A percentile compares a stretch with the other conserved stretches of the same genome.
phyloP scores from a whole-genome alignment of 2,113 vertebrate species.

The Onychostoma macrolepis region DNA sequence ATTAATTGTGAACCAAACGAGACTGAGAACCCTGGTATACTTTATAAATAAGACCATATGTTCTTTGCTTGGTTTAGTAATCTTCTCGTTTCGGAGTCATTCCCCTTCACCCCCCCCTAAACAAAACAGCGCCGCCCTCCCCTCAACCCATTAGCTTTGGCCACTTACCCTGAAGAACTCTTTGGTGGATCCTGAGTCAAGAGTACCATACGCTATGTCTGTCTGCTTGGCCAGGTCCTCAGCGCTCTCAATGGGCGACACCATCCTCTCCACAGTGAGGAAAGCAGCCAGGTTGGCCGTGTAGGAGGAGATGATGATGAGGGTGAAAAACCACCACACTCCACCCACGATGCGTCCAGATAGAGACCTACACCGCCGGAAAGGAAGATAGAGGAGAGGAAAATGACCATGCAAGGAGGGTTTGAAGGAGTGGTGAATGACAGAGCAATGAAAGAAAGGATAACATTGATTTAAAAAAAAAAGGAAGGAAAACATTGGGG shows the following conservation, averaged over 20 bases:
- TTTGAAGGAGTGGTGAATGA: slow-evolving; percentile 11
- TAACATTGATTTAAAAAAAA: not conserved
- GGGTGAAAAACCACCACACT: slow-evolving; percentile 99
- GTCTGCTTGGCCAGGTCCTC: slow-evolving; percentile 99
- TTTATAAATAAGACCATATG: not conserved
- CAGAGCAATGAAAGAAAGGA: not conserved
- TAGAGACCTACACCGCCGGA: slow-evolving; percentile 81
- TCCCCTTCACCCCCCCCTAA: not conserved
- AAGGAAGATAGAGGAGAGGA: slow-evolving; percentile 12
- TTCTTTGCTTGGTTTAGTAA: not conserved
- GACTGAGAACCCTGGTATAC: not conserved
- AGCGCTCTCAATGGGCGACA: slow-evolving; percentile 97
- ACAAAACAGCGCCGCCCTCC: not conserved
- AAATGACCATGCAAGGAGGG: slow-evolving; percentile 29
- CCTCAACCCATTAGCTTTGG: not conserved
- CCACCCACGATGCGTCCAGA: slow-evolving; percentile 98
- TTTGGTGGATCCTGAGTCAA: slow-evolving; percentile 98
- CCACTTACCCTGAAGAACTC: slow-evolving; percentile 98
- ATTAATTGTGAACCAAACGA: not conserved
- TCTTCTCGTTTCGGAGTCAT: not conserved
- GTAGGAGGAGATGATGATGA: slow-evolving; percentile 99
- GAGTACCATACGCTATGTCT: slow-evolving; percentile 96
- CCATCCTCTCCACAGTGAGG: slow-evolving; percentile 98
- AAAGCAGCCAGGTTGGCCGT: slow-evolving; percentile 98
- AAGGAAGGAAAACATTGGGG: slow-evolving; percentile 9